Evolutionary conservation across 2,797 vertebrate genomes (phyloP), one percentile per base, ranked within the genome.

Genomic region (Microtus agrestis): DNA sequence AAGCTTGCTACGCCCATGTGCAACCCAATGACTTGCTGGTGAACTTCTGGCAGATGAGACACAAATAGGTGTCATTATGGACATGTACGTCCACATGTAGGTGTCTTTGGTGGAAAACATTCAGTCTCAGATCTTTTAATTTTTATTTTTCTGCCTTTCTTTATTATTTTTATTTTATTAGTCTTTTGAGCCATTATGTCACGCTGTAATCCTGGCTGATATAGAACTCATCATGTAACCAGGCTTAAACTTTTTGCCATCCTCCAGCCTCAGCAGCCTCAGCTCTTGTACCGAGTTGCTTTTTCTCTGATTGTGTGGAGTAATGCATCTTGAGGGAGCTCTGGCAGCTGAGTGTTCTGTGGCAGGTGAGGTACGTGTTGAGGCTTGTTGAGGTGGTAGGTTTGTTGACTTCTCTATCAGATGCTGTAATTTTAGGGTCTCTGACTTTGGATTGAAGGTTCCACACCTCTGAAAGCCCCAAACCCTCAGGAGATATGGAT

Each of bases 281-380:
- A 80, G 12, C 78, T 82, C 97, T 99, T 99, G 79, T 99, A 99
- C 97, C 99, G 99, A 98, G 99, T 99, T 0, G 99, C 99, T 93
- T 99, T 98, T 98, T 99, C 99, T 0, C 99, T 99, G 0, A 99
- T 99, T 99, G 99, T 21, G 99, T 99, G 25, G 99, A 99, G 93
- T 99, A 99, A 99, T 99, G 99, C 99, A 99, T 99, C 96, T 99
- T 99, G 65, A 99, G 99, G 0, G 99, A 99, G 96, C 99, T 99
- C 96, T 99, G 99, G 98, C 99, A 99, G 97, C 99, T 99, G 81
- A 99, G 98, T 77, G 99, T 99, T 54, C 99, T 96, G 88, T 99
- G 99, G 95, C 99, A 99, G 91, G 99, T 99, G 31, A 99, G 98
- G 92, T 99, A 99, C 97, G 99, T 99, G 0, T 99, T 99, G 65